phyloP scores from a whole-genome alignment of 2,113 vertebrate species.

The Gnathonemus echidnorhynchus region DNA sequence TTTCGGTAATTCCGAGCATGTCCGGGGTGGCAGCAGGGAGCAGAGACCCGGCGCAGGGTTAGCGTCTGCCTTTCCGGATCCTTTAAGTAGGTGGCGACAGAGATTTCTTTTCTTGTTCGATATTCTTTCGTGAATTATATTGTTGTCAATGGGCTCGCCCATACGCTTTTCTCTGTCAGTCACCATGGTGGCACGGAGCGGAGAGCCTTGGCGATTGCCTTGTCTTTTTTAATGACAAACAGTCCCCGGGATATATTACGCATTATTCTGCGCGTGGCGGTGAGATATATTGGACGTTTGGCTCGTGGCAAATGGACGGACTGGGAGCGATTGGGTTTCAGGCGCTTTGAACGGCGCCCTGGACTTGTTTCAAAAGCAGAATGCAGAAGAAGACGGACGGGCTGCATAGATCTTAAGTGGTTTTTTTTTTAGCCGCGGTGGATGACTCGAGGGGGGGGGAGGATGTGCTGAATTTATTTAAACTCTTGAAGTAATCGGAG shows the following conservation, averaged over 20 bases:
- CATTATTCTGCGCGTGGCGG: neutral
- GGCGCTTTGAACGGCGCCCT: neutral
- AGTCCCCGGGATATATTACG: neutral
- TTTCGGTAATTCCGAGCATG: neutral
- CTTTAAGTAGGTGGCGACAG: slow-evolving; percentile 26
- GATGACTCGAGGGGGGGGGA: slow-evolving; percentile 5
- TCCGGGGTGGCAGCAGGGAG: slow-evolving; percentile 1
- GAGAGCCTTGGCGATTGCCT: slow-evolving; percentile 12
- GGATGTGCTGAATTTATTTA: slow-evolving; percentile 1
- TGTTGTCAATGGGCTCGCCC: slow-evolving; percentile 30
- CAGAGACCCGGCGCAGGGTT: neutral
- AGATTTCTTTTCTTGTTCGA: slow-evolving; percentile 18
- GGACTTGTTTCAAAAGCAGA: slow-evolving; percentile 20
- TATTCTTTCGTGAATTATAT: slow-evolving; percentile 31
- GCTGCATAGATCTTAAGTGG: neutral
- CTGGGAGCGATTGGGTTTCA: neutral
- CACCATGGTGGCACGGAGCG: slow-evolving; percentile 34
- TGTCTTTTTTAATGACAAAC: slow-evolving; percentile 3
- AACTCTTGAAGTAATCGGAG: neutral
- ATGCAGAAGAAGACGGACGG: slow-evolving; percentile 10
- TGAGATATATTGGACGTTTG: neutral
- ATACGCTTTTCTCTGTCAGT: slow-evolving; percentile 16
- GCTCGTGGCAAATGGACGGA: neutral
- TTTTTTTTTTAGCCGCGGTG: slow-evolving; percentile 1
- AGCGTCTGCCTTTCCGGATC: neutral